Base-by-base conservation (phyloP, 2,113 vertebrate species). In the Mungos mungo region DNA sequence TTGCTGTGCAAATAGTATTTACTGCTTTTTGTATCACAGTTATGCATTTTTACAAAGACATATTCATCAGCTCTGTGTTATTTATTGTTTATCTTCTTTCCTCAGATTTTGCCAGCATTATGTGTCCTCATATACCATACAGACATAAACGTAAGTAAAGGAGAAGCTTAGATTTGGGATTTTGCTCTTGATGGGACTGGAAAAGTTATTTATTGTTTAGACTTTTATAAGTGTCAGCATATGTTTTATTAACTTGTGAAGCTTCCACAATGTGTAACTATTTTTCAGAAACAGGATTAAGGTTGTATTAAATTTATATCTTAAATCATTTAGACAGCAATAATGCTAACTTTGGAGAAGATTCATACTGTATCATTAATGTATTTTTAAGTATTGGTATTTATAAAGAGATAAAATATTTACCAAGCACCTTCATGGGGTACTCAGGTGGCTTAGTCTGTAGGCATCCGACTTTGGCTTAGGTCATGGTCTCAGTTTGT, bases 61-160 rank as follows among this genome's bases (percentile, higher is more conserved):
- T 94, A 60, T 80, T 68, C 5, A 41, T 96, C 50, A 88, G 35
- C 71, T 88, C 33, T 95, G 50, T 88, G 57, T 97, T 91, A 86
- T 93, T 97, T 97, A 77, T 90, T 98, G 4, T 98, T 98, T 95
- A 45, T 96, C 79, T 98, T 98, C 84, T 95, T 97, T 98, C 98
- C 98, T 95, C 99, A 99, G 99, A 99, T 99, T 98, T 99, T 99
- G 97, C 99, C 99, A 83, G 99, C 99, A 92, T 99, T 99, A 68
- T 99, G 99, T 99, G 99, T 99, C 98, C 99, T 99, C 97, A 99
- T 99, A 99, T 99, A 99, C 98, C 99, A 99, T 98, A 99, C 99
- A 38, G 99, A 99, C 98, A 99, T 99, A 98, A 99, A 99, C 47
- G 99, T 99, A 99, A 99, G 99, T 99, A 99, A 97, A 97, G 83